Evolutionary conservation across 2,797 vertebrate species (phyloP), one percentile per base, ranked within the genome.

Genomic region (Galaxias olidus): DNA sequence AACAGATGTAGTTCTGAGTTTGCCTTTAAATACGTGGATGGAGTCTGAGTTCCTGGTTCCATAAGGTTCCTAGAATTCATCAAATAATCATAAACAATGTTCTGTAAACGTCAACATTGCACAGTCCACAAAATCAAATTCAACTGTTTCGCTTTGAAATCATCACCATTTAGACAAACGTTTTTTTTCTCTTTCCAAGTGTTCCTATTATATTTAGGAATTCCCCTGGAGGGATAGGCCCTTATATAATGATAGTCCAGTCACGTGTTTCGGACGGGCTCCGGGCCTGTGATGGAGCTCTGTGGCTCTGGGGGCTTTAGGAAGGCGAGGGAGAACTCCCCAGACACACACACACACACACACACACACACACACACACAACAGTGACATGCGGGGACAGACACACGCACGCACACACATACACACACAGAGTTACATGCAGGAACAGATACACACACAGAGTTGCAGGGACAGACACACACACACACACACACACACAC

Each of bases 251-350:
- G 9, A 3, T 13, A 46, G 43, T 40, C 20, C 14, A 59, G 10
- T 13, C 43, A 20, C 57, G 30, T 61, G 59, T 61, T 46, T 41
- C 47, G 15, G 17, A 41, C 46, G 20, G n/a, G 59, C 20, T 30
- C 15, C 46, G 17, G 59, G 47, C 46, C 20, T 50, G 46, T 61
- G 59, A 15, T 41, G n/a, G 59, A 48, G 46, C 59, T 48, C 59
- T 49, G 45, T 9, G 13, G 9, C 59, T 61, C 46, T 4, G 46
- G 46, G 46, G 19, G 4, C 41, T 47, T 41, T 40, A 50, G 10
- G 14, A 1, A 61, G 46, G 17, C 47, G 41, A 44, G 15, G 9
- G 19, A 30, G 20, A 7, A 46, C 20, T 49, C 46, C 46, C 46
- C 19, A 49, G 45, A 61, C 14, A 49, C 42, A 9, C 20, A 40